Base-by-base conservation (phyloP, 1,140 invertebrate genomes). In the Cheumatopsyche charites region DNA sequence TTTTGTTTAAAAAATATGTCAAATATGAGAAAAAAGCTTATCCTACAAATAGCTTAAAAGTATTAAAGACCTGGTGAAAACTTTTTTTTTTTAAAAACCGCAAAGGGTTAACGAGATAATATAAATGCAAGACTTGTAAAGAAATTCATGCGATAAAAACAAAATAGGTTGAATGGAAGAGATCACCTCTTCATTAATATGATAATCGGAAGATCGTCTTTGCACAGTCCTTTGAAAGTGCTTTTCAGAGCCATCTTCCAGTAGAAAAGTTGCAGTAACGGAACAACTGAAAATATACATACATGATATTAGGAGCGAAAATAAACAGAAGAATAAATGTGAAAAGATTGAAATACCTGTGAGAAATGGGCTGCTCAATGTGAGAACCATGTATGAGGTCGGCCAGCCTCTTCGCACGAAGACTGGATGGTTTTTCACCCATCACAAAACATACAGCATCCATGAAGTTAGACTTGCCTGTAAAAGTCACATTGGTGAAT, bases 381-480 rank as follows among this genome's bases (percentile, higher is more conserved):
- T 96, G 97, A 55, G 98, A 98, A 55, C 97, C 98, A 85, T 99
- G 98, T 79, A 99, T 98, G 1, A 99, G 87, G 86, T 99, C 98
- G 80, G 93, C 94, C 0, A 99, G 87, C 68, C 95, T 88, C 83
- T 97, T 98, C 0, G 99, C 97, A 79, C 98, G 87, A 36, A 99
- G 85, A 80, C 95, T 93, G 29, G 92, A 92, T 0, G 97, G 98
- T 81, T 97, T 97, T 82, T 99, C 98, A 6, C 98, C 98, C 90
- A 99, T 95, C 65, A 99, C 98, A 88, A 99, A 99, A 88, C 96
- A 98, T 74, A 99, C 97, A 47, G 98, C 98, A 82, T 99, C 98
- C 98, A 99, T 99, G 79, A 99, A 97, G 83, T 99, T 99, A 0
- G 97, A 99, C 86, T 99, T 99, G 19, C 97, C 97, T 97, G 76